Base-by-base conservation (phyloP, 2,888 invertebrate genomes). In the Spilarctia lutea region DNA sequence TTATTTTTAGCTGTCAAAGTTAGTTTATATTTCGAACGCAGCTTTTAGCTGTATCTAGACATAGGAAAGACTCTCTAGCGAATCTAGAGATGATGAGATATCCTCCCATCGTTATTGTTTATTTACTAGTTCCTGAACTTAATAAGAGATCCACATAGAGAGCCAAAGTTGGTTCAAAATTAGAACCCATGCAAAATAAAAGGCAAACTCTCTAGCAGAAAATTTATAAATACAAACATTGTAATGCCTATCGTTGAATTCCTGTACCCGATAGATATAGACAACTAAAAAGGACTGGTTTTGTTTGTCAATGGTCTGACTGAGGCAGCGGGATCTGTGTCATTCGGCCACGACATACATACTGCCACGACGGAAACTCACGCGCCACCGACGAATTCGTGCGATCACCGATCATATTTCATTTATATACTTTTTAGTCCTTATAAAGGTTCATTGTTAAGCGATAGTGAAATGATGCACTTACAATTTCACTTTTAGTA, bases 261-360 rank as follows among this genome's bases (percentile, higher is more conserved):
- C 16, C 67, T 67, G 45, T 45, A 18, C 42, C 27, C 27, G 30
- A 63, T 63, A 71, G 63, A 76, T 70, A 82, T 81, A 79, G 79
- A 81, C 81, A 86, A 83, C 86, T 60, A 87, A 89, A 89, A 91
- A 90, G 90, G 91, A 91, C 89, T 86, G 92, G 90, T 90, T 91
- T 89, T 87, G 86, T 89, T 89, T 86, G 86, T 86, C 87, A 87
- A 90, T 89, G 89, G 89, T 84, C 84, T 86, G 88, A 83, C 84
- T 86, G 88, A 83, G 88, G 87, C 81, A 81, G 86, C 83, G 90
- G 89, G 92, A 95, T 92, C 92, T 92, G 91, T 94, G 95, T 92
- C 93, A 95, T 89, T 91, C 91, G 94, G 95, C 90, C 95, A 86
- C 92, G 94, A 86, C 94, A 94, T 83, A 94, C 94, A 94, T 95